Conservation (phyloP, 2,888 invertebrate genomes). For the Tipula unca region DNA sequence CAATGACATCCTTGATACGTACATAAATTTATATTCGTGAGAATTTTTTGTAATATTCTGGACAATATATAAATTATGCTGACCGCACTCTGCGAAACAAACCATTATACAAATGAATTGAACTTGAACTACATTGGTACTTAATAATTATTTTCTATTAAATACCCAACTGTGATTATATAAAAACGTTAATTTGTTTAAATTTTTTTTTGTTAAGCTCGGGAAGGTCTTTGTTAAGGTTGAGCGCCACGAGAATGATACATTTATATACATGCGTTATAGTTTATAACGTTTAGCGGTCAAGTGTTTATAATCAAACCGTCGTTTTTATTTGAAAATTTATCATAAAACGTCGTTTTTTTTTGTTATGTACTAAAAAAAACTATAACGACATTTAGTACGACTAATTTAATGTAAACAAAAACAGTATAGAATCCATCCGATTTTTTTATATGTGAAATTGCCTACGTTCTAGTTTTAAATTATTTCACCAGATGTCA, state of each 20-base stretch:
- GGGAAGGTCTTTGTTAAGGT: not conserved
- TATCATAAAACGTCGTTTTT: no score
- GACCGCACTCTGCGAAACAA: not conserved
- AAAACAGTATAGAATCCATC: no score
- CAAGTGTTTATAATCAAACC: not conserved
- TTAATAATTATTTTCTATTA: not conserved
- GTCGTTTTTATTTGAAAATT: no score
- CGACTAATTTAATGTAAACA: no score
- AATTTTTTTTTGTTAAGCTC: not conserved
- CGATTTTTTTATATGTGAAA: no score
- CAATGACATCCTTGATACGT: not conserved
- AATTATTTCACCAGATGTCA: no score
- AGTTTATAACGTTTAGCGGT: not conserved
- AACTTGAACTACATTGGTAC: not conserved
- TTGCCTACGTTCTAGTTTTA: no score
- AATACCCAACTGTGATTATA: not conserved
- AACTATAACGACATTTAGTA: no score
- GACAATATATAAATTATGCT: not conserved
- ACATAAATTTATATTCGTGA: not conserved
- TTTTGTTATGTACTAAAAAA: no score
- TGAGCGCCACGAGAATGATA: not conserved
- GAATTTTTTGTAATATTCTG: not conserved
- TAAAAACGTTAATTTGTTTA: not conserved
- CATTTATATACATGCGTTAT: not conserved
- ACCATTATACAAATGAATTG: not conserved